A percentile compares a stretch with the other conserved stretches of the same genome.
Conservation (phyloP, 2,797 vertebrate species). For the Cyprinella venusta region DNA sequence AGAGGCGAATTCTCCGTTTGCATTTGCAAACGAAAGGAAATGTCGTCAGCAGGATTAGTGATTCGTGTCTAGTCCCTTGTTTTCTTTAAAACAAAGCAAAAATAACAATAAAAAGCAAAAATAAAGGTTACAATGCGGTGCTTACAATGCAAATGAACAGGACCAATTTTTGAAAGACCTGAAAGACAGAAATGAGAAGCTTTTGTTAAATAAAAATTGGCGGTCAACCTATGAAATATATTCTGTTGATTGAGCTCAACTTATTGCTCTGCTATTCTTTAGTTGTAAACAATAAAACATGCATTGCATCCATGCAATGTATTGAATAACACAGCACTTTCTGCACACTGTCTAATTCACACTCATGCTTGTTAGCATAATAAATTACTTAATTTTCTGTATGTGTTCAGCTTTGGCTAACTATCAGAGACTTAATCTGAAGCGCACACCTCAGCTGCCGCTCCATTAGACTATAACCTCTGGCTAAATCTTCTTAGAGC, state of each 20-base stretch:
- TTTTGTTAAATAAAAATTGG: not conserved
- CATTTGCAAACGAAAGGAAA: too few species aligned
- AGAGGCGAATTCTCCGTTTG: too few species aligned
- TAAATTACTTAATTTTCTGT: not conserved
- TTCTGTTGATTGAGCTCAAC: not conserved
- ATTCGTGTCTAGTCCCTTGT: not conserved
- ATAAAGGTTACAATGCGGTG: too few species aligned
- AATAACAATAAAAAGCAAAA: not conserved
- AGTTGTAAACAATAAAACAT: not conserved
- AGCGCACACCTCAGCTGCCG: constrained; percentile 73
- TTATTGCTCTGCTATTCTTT: not conserved
- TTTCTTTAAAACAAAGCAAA: not conserved
- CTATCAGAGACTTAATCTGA: constrained; percentile 59
- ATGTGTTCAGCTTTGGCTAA: constrained; percentile 53
- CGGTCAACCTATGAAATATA: not conserved
- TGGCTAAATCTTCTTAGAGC: constrained; percentile 70
- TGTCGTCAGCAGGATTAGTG: not conserved
- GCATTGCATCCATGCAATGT: not conserved
- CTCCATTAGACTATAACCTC: constrained; percentile 80
- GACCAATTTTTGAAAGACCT: not conserved
- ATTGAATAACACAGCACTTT: constrained; percentile 9
- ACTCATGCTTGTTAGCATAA: not conserved
- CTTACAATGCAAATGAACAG: not conserved
- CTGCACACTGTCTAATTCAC: not conserved
- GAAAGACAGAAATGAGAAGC: not conserved